Percentiles rank a stretch among this genome's conserved stretches.
phyloP scores from a whole-genome alignment of 2,888 invertebrate species.

The Amphipyra tragopoginis region DNA sequence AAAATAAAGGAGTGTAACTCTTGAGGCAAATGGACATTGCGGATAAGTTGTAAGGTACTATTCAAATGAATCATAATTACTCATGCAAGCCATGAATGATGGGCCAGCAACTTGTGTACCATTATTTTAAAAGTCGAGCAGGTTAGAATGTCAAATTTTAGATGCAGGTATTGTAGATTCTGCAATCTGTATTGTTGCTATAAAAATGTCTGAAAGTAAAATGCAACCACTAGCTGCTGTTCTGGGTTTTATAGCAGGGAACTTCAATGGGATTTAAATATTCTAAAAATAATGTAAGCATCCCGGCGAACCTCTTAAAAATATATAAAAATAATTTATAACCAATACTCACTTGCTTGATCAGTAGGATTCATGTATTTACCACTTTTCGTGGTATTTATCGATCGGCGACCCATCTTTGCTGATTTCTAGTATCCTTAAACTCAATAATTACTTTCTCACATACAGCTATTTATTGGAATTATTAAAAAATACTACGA shows the following conservation, averaged over 20 bases:
- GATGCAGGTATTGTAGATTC: no score
- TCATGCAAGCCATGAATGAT: no score
- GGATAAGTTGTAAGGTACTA: no score
- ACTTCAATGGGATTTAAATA: background rate
- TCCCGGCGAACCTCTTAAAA: background rate
- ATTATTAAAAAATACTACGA: constrained; percentile 5
- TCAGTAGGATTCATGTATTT: constrained; percentile 99
- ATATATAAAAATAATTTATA: constrained; percentile 23
- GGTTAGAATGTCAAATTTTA: background rate
- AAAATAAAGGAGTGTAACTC: no score
- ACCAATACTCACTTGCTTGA: constrained; percentile 96
- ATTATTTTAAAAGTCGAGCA: no score
- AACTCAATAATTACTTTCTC: constrained; percentile 7
- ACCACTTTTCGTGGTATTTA: constrained; percentile 99
- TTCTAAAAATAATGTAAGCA: constrained; percentile 3
- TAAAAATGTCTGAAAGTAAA: background rate
- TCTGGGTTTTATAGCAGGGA: background rate
- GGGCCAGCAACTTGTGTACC: no score
- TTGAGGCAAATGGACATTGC: no score
- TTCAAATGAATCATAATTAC: no score
- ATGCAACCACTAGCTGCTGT: background rate
- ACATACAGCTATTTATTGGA: background rate
- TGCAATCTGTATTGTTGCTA: no score
- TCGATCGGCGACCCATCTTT: constrained; percentile 98
- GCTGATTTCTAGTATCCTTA: constrained; percentile 19